Evolutionary conservation across 2,113 vertebrate genomes (phyloP).

Genomic region (Chloropsis cyanopogon): DNA sequence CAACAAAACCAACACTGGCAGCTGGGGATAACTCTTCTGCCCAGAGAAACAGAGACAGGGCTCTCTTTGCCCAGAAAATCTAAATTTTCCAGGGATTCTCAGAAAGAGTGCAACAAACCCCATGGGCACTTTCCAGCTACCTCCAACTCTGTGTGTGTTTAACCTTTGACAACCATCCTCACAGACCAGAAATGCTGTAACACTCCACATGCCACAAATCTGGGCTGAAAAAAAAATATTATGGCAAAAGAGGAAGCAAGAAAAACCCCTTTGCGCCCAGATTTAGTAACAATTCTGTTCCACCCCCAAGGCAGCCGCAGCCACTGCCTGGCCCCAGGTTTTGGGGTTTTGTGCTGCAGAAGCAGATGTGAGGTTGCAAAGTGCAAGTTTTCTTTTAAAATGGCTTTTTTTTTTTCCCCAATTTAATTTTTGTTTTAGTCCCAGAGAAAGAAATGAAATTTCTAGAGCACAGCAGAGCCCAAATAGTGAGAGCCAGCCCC

Average conservation of each 20-base stretch:
- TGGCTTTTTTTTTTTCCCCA: rapidly evolving
- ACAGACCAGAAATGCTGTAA: not conserved
- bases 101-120: not conserved
- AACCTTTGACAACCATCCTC: not conserved
- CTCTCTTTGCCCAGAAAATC: not conserved
- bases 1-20: not conserved
- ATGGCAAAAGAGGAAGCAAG: not conserved
- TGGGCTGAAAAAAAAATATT: not conserved
- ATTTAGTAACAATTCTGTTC: not conserved
- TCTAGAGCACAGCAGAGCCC: not conserved
- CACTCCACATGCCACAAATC: not conserved
- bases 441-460: not conserved
- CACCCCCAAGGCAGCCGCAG: not conserved
- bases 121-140: not conserved
- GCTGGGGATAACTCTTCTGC: not conserved
- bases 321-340: not conserved
- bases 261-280: not conserved
- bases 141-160: not conserved
- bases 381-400: not conserved
- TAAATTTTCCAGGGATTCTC: not conserved
- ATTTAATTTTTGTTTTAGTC: not conserved
- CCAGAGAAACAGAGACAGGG: rapidly evolving
- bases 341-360: not conserved
- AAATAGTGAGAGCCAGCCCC: not conserved
- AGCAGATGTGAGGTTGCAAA: not conserved